Conservation (phyloP, 2,797 vertebrate species). For the Heterohyrax brucei region DNA sequence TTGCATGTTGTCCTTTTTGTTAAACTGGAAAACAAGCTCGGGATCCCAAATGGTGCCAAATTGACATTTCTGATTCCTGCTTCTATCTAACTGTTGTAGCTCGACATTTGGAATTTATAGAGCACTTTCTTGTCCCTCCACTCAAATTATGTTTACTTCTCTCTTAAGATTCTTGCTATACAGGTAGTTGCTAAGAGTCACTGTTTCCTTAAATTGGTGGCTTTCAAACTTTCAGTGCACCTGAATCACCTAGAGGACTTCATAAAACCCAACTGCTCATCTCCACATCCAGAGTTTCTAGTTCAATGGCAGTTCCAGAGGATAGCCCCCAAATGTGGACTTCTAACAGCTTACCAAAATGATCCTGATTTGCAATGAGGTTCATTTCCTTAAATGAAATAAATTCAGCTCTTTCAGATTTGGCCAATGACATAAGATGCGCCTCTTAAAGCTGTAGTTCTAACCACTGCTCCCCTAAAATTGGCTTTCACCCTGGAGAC, state of each 20-base stretch:
- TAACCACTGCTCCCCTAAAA: background rate
- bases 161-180: conserved; percentile 13
- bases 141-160: conserved; percentile 28
- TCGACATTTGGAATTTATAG: background rate
- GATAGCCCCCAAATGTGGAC: background rate
- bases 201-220: background rate
- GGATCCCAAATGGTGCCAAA: conserved; percentile 10
- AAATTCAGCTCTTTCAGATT: background rate
- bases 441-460: background rate
- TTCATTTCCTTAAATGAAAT: background rate
- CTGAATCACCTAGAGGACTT: background rate
- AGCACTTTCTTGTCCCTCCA: background rate
- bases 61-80: background rate
- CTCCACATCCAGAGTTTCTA: background rate
- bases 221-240: background rate
- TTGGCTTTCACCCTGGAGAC: background rate
- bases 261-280: background rate
- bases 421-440: background rate
- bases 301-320: conserved; percentile 38
- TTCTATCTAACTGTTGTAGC: background rate
- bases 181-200: background rate
- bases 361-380: background rate
- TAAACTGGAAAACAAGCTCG: conserved; percentile 2
- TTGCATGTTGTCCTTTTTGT: background rate
- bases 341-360: background rate